Base-by-base conservation (phyloP, 2,797 vertebrate species). In the Leucoraja ocellata region DNA sequence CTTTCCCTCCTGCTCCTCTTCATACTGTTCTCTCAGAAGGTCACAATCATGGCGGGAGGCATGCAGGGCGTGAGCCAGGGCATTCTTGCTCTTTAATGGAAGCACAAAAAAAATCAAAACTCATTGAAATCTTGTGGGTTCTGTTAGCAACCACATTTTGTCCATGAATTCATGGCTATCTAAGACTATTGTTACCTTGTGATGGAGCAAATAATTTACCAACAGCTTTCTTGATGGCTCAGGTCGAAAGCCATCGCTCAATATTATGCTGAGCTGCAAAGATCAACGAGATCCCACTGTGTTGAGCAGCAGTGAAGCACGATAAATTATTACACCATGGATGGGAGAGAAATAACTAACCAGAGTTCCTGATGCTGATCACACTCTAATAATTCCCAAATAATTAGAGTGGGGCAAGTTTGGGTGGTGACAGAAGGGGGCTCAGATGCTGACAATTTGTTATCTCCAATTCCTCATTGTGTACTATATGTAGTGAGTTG, bases 21-120 rank as follows among this genome's bases (percentile, higher is more conserved):
- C 98, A 0, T 98, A 98, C 95, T 99, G 98, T 95, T 99, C 98
- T 86, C 98, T 96, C 94, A 99, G 96, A 91, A 99, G 97, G 94
- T 98, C 98, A 0, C 98, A 98, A 95, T 99, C 98, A 0, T 98
- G 98, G 25, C 97, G 95, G 86, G 98, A 96, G 2, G 98, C 98
- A 96, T 99, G 98, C 93, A 98, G 95, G 0, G 98, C 97, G 0
- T 99, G 98, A 88, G 98, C 98, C 95, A 99, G 94, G 0, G 98
- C 96, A 0, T 94, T 98, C 95, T 99, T 98, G 39, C 97, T 96
- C 98, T 99, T 88, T 68, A 32, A 88, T 63, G n/a, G 1, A 88
- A 88, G 13, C 84, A 88, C 84, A 88, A 88, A 88, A 1, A 88
- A n/a, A 84, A 86, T 63, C 11, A 63, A 86, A 63, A 13, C n/a